Percentiles rank a stretch among this genome's conserved stretches.
These are phyloP conservation scores for Dynastes hyllus DNA, from an alignment of 2,888 invertebrate species.

Conservation along the genomic window DNA sequence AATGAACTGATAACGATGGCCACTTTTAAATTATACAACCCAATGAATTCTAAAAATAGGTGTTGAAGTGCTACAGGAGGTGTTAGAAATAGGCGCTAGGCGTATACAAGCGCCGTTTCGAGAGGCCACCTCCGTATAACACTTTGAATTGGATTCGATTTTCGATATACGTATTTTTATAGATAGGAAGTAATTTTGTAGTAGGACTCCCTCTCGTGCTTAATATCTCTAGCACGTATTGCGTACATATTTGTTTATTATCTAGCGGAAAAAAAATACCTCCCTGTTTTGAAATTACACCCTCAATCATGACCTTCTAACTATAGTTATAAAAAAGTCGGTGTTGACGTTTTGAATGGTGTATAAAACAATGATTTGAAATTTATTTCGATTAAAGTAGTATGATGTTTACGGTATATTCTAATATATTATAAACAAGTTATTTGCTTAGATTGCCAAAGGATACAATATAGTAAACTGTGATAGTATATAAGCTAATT, in stretches of 20 bases:
- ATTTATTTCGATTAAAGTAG: no score
- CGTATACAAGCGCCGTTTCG: neutral
- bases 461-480: no score
- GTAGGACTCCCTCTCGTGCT: neutral
- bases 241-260: conserved; percentile 23
- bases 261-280: neutral
- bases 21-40: conserved; percentile 45
- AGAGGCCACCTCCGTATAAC: neutral
- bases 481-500: no score
- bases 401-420: no score
- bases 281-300: conserved; percentile 22
- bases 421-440: no score
- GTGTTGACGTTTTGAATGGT: neutral
- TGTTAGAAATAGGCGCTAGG: conserved; percentile 17
- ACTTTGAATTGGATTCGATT: conserved; percentile 16
- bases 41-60: conserved; percentile 45
- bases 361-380: neutral
- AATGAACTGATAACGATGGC: conserved; percentile 45
- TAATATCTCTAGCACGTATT: conserved; percentile 26
- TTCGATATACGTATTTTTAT: conserved; percentile 18
- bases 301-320: no score
- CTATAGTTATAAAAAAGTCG: neutral
- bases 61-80: conserved; percentile 43
- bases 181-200: neutral
- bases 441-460: no score